Evolutionary conservation across 2,888 invertebrate species (phyloP).

Genomic region (Molorchus minor): DNA sequence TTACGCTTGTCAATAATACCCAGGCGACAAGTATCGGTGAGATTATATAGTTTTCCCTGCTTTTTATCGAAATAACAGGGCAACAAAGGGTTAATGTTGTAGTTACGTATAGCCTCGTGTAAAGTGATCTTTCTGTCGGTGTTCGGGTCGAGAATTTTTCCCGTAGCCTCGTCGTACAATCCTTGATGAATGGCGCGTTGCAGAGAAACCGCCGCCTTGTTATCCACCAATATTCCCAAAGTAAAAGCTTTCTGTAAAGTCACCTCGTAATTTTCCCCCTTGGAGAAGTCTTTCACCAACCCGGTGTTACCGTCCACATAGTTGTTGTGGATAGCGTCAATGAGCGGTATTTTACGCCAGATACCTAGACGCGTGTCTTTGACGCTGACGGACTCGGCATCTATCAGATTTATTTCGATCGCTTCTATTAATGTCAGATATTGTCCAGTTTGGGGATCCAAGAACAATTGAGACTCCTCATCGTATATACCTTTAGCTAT

Average conservation of each 20-base stretch:
- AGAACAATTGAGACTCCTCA: conserved; percentile 79
- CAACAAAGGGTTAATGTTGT: conserved; percentile 80
- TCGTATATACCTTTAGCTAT: conserved; percentile 83
- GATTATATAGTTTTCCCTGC: conserved; percentile 74
- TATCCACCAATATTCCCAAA: conserved; percentile 81
- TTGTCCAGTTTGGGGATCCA: conserved; percentile 82
- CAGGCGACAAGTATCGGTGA: conserved; percentile 82
- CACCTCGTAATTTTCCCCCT: conserved; percentile 71
- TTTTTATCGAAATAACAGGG: conserved; percentile 84
- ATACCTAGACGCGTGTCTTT: conserved; percentile 80
- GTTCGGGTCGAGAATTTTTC: conserved; percentile 83
- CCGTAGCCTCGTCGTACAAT: conserved; percentile 80
- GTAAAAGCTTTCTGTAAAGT: conserved; percentile 81
- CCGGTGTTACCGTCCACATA: conserved; percentile 78
- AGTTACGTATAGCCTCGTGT: conserved; percentile 84
- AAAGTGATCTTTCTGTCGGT: conserved; percentile 82
- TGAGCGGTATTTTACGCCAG: conserved; percentile 80
- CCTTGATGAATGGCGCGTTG: conserved; percentile 89
- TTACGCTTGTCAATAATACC: conserved; percentile 83
- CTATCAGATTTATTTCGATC: conserved; percentile 81
- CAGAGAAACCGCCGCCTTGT: conserved; percentile 81
- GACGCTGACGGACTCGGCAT: conserved; percentile 84
- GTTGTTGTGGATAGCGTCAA: conserved; percentile 79
- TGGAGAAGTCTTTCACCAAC: conserved; percentile 74
- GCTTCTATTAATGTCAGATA: conserved; percentile 84